Conservation (phyloP, 2,888 invertebrate species). For the Seladonia tumulorum region DNA sequence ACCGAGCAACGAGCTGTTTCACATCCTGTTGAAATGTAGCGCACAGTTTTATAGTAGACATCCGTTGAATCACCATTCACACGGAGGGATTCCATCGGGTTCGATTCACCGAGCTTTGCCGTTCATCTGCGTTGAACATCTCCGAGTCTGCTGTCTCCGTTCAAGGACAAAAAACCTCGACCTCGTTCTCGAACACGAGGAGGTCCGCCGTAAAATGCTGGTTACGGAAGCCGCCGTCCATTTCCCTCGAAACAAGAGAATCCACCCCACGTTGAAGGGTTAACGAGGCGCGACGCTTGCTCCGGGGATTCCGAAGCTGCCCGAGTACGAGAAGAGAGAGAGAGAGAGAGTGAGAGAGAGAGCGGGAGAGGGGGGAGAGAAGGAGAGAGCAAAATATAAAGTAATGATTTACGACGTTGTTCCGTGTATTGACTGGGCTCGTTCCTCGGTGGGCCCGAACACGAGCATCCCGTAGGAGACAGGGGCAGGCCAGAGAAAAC, state of each 20-base stretch:
- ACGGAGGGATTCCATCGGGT: not conserved
- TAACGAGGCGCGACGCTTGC: conserved; percentile 53
- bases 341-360: not conserved
- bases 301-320: conserved; percentile 25
- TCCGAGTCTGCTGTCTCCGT: not conserved
- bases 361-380: not conserved
- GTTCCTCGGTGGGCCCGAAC: conserved; percentile 60
- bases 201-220: not conserved
- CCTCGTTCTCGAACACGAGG: not conserved
- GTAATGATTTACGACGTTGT: conserved; percentile 78
- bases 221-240: conserved; percentile 11
- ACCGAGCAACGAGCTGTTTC: too few species aligned
- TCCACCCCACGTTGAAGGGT: conserved; percentile 33
- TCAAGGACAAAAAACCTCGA: not conserved
- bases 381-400: conserved; percentile 26
- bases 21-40: too few species aligned
- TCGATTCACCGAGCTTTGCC: not conserved
- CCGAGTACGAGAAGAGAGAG: not conserved
- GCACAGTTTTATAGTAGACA: too few species aligned
- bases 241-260: not conserved
- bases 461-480: conserved; percentile 33
- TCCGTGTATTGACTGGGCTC: conserved; percentile 66
- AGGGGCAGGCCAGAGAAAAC: conserved; percentile 46
- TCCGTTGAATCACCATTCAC: too few species aligned
- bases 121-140: not conserved